Evolutionary conservation across 2,888 invertebrate genomes (phyloP).

Genomic region (Gari tellinella): DNA sequence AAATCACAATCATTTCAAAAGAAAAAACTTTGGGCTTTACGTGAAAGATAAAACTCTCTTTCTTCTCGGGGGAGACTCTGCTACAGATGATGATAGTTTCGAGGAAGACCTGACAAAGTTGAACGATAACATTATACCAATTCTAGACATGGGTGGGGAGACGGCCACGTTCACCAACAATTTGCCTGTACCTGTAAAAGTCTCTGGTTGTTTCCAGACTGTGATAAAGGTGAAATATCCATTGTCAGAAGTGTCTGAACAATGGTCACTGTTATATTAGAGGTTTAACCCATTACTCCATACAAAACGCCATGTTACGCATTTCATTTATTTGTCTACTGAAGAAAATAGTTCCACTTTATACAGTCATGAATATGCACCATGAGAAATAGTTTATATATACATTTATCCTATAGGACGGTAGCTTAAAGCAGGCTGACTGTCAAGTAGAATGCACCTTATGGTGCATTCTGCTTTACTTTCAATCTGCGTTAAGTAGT

Average conservation of each 20-base stretch:
- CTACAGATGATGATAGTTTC: constrained; percentile 5
- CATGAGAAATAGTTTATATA: too few relatives aligned
- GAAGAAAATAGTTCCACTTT: too few relatives aligned
- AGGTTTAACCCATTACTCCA: too few relatives aligned
- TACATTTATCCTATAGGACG: too few relatives aligned
- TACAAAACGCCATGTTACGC: too few relatives aligned
- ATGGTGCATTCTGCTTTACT: too few relatives aligned
- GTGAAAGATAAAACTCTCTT: constrained; percentile 36
- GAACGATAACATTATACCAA: neutral
- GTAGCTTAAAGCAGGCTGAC: too few relatives aligned
- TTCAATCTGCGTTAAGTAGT: too few relatives aligned
- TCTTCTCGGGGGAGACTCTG: constrained; percentile 39
- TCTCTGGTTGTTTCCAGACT: constrained; percentile 48
- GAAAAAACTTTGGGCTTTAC: constrained; percentile 55
- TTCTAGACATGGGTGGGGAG: neutral
- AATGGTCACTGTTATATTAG: constrained; percentile 1
- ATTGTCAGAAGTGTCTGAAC: constrained; percentile 49
- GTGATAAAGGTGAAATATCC: constrained; percentile 53
- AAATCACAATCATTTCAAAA: constrained; percentile 46
- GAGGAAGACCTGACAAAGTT: neutral
- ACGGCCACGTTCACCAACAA: constrained; percentile 7
- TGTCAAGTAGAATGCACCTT: too few relatives aligned
- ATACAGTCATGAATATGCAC: too few relatives aligned
- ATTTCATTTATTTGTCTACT: too few relatives aligned
- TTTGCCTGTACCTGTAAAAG: constrained; percentile 54